Conservation (phyloP, 2,113 vertebrate genomes). For the Cercocebus atys region DNA sequence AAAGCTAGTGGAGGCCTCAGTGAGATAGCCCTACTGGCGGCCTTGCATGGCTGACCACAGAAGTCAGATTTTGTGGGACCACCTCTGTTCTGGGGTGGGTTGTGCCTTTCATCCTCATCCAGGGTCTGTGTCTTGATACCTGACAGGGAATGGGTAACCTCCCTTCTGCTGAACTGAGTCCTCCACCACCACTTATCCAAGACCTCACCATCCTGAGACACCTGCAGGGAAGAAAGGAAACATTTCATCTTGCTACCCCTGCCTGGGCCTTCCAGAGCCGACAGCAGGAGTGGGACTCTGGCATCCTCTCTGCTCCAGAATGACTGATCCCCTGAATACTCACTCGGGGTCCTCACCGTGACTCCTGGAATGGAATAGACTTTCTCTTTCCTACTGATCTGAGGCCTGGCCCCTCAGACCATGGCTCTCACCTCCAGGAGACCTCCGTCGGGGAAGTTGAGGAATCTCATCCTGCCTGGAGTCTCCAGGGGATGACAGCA, state of each 20-base stretch:
- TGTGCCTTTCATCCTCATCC: neutral
- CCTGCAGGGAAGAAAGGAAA: neutral
- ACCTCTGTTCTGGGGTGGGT: neutral
- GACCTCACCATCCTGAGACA: neutral
- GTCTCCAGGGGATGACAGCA: neutral
- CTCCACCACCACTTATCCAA: neutral
- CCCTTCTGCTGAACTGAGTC: neutral
- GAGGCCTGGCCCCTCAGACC: neutral
- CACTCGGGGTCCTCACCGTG: neutral
- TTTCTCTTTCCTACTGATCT: neutral
- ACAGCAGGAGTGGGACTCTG: neutral
- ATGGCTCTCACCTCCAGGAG: neutral
- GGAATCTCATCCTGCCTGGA: neutral
- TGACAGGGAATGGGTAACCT: neutral
- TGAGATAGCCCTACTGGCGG: neutral
- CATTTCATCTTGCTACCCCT: neutral
- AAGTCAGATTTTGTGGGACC: neutral
- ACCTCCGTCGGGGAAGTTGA: neutral
- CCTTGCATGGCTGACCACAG: neutral
- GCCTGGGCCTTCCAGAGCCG: neutral
- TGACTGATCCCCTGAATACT: neutral
- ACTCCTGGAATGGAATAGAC: neutral
- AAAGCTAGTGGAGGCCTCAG: neutral
- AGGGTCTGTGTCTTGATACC: neutral
- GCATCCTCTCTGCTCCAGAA: neutral